Evolutionary conservation across 2,113 vertebrate species (phyloP), one percentile per base, ranked within the genome.

Genomic region (Camarhynchus parvulus): DNA sequence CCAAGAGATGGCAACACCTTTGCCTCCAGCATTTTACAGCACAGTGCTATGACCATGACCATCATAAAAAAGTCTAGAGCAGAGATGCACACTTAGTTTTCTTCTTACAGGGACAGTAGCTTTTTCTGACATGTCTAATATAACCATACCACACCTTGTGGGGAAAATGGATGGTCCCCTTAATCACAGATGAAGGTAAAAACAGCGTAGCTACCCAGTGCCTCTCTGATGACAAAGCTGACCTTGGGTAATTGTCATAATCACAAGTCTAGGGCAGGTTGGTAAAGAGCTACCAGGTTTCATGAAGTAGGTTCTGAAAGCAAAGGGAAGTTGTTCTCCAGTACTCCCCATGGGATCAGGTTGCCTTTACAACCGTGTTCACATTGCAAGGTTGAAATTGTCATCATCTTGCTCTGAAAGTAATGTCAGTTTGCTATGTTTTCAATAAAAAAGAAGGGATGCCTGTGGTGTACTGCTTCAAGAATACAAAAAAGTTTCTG

Each of bases 171-270:
- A 30, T n/a, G 13, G 5, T 67, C 10, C 13, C 11, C 16, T 79
- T 20, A 66, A 46, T 53, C 0, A 0, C 33, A 83, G 23, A 30
- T 9, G 7, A 79, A 58, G 44, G 39, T 37, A 33, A 72, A 69
- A 59, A 2, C n/a, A 39, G 41, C 0, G 0, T 11, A 58, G 22
- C 8, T 66, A 61, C 22, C 49, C 6, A 1, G 12, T 61, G 58
- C 18, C 7, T 7, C 55, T 23, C 63, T 52, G 33, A 24, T 59
- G 39, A 83, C 23, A 70, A 58, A 67, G 50, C 19, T 67, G 62
- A 62, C 19, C 25, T 53, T 39, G 53, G 35, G 12, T 28, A 46
- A 18, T 30, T 77, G 80, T 44, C 22, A 9, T 31, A 68, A 82
- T 13, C 35, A 25, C 25, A 58, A 37, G 7, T 37, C 37, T 44